phyloP scores from a whole-genome alignment of 2,888 invertebrate species.

The Yponomeuta evonymella region DNA sequence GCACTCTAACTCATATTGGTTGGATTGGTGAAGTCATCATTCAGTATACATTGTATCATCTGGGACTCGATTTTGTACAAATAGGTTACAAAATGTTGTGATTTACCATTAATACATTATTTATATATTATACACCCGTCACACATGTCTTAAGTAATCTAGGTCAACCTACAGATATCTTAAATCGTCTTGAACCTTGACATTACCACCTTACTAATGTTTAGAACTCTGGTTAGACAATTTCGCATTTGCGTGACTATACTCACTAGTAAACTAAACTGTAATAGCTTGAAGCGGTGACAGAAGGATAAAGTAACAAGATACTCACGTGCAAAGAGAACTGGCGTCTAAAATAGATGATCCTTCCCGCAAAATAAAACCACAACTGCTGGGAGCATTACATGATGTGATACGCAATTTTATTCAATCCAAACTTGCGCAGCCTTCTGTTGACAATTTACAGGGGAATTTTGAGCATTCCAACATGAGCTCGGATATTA shows the following conservation, averaged over 20 bases:
- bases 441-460: not conserved
- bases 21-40: no score
- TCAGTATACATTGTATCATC: no score
- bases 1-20: no score
- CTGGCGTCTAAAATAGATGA: constrained; percentile 57
- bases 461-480: not conserved
- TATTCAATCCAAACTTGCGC: not conserved
- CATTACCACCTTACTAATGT: not conserved
- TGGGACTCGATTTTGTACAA: no score
- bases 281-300: not conserved
- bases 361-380: constrained; percentile 56
- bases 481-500: not conserved
- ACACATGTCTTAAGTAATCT: not conserved
- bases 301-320: not conserved
- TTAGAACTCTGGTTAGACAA: not conserved
- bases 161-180: not conserved
- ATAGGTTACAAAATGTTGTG: no score
- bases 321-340: constrained; percentile 40
- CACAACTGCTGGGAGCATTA: constrained; percentile 45
- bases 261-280: not conserved
- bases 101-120: no score
- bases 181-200: constrained; percentile 1
- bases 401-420: constrained; percentile 53
- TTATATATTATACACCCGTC: not conserved
- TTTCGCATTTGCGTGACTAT: not conserved